Conservation (phyloP, 2,797 vertebrate genomes). For the Melanotaenia trifasciata region DNA sequence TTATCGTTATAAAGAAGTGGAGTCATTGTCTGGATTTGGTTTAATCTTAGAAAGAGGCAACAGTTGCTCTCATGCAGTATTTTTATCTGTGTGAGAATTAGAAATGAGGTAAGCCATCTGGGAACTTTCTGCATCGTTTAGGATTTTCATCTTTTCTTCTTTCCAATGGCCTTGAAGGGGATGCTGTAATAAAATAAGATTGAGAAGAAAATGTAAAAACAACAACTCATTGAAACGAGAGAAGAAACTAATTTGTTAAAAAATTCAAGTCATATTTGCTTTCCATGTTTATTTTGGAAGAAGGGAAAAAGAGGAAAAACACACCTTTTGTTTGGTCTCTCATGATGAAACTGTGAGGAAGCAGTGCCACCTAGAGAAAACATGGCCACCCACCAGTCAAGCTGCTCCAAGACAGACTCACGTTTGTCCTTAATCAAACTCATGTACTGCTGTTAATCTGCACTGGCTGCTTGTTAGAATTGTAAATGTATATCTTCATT, state of each 20-base stretch:
- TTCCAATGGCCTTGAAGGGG: slow-evolving; percentile 21
- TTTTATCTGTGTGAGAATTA: slow-evolving; percentile 5
- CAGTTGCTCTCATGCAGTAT: background rate
- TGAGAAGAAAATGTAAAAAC: slow-evolving; percentile 12
- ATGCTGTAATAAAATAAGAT: slow-evolving; percentile 27
- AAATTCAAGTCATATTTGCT: slow-evolving; percentile 19
- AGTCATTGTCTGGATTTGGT: background rate
- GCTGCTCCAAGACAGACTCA: background rate
- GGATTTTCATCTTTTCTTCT: slow-evolving; percentile 13
- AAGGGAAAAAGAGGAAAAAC: background rate
- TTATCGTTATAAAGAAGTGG: slow-evolving; percentile 28
- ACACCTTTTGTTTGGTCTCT: background rate
- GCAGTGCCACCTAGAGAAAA: slow-evolving; percentile 73
- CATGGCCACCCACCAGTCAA: background rate
- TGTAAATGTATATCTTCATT: background rate
- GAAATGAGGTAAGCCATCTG: slow-evolving; percentile 61
- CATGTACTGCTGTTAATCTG: background rate
- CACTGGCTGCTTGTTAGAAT: background rate
- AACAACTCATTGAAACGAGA: slow-evolving; percentile 14
- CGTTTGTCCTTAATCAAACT: background rate
- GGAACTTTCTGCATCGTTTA: slow-evolving; percentile 44
- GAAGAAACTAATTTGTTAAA: slow-evolving; percentile 12
- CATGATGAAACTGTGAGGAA: slow-evolving; percentile 28
- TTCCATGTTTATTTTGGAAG: background rate
- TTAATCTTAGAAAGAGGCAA: background rate